These are phyloP conservation scores for Cheilosia vulpina DNA, from an alignment of 2,888 invertebrate genomes.

Conservation along the genomic window DNA sequence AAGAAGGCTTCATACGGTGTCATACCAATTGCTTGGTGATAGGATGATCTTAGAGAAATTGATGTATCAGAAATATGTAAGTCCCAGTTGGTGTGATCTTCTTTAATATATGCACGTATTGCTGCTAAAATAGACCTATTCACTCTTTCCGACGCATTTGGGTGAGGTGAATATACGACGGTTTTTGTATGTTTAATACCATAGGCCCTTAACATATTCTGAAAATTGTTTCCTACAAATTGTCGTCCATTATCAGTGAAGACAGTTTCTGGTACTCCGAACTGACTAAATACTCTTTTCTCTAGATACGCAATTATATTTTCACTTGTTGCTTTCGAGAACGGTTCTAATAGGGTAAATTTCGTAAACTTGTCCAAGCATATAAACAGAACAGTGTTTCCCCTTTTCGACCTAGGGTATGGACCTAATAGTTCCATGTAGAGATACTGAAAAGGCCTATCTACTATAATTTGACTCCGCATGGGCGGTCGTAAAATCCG, in stretches of 20 bases:
- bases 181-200: conserved; percentile 36
- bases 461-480: neutral
- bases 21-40: conserved; percentile 29
- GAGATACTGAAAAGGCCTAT: conserved; percentile 19
- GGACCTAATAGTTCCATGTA: conserved; percentile 38
- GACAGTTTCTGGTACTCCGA: neutral
- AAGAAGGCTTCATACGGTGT: conserved; percentile 52
- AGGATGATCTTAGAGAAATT: neutral
- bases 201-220: conserved; percentile 1
- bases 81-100: conserved; percentile 58
- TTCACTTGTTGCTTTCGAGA: neutral
- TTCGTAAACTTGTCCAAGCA: neutral
- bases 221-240: neutral
- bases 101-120: conserved; percentile 1
- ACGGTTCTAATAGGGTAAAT: neutral
- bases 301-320: neutral
- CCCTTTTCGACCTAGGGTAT: conserved; percentile 11
- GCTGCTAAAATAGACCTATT: conserved; percentile 35
- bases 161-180: conserved; percentile 43
- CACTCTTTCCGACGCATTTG: conserved; percentile 44
- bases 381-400: neutral
- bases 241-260: conserved; percentile 55
- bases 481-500: neutral
- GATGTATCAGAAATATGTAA: conserved; percentile 9
- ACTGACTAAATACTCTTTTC: neutral